Conservation (phyloP, 2,888 invertebrate species). For the Scaptomyza tumidula region DNA sequence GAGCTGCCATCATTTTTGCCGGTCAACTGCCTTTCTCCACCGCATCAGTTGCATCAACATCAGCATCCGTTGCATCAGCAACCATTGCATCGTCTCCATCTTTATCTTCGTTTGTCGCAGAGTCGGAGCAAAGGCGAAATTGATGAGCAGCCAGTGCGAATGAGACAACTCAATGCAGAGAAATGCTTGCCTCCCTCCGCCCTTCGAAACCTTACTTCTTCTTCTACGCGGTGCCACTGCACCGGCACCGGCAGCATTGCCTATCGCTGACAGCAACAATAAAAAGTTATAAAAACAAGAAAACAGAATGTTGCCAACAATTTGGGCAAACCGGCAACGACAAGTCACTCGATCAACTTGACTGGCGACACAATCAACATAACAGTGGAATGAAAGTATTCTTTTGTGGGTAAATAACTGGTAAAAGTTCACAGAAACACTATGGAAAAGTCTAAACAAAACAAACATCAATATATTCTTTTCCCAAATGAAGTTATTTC, state of each 20-base stretch:
- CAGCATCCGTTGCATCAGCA: background rate
- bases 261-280: constrained; percentile 74
- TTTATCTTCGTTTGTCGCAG: constrained; percentile 16
- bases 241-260: constrained; percentile 33
- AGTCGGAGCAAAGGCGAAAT: constrained; percentile 38
- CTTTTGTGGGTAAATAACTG: too few relatives aligned
- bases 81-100: too few relatives aligned
- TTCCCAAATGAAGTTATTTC: too few relatives aligned
- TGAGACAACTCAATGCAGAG: constrained; percentile 37
- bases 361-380: constrained; percentile 21
- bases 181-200: background rate
- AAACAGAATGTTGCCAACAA: constrained; percentile 62
- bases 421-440: too few relatives aligned
- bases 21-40: constrained; percentile 39
- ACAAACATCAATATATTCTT: too few relatives aligned
- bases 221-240: background rate
- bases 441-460: too few relatives aligned
- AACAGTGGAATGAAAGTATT: constrained; percentile 9
- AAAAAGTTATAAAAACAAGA: constrained; percentile 51
- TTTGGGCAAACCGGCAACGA: constrained; percentile 59
- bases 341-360: constrained; percentile 74
- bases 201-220: background rate
- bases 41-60: background rate
- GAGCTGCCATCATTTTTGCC: constrained; percentile 71
- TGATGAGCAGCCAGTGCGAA: constrained; percentile 63